Percentiles rank a stretch among this genome's conserved stretches.
phyloP scores from a whole-genome alignment of 1,140 invertebrate species.

The Achroia grisella region DNA sequence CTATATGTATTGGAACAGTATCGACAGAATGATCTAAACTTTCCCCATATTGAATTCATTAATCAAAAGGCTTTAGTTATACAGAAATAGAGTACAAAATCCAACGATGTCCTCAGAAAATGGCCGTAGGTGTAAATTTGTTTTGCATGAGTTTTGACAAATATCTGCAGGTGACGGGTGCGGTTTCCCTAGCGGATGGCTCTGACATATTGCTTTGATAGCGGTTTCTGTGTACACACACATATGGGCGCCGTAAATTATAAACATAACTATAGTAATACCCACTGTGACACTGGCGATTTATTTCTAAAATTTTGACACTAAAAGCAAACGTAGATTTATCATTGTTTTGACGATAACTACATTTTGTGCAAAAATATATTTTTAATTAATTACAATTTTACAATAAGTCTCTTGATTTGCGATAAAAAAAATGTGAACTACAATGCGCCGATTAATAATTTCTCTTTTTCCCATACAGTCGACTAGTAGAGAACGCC shows the following conservation, averaged over 20 bases:
- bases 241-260: slow-evolving; percentile 55
- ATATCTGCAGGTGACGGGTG: slow-evolving; percentile 65
- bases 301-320: too few species aligned
- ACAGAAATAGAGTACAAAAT: slow-evolving; percentile 20
- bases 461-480: too few species aligned
- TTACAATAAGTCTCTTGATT: too few species aligned
- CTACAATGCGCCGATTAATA: too few species aligned
- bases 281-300: neutral
- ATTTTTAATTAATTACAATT: too few species aligned
- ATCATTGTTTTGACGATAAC: too few species aligned
- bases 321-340: too few species aligned
- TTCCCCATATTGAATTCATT: neutral
- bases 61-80: slow-evolving; percentile 5
- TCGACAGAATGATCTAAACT: slow-evolving; percentile 20
- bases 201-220: slow-evolving; percentile 68
- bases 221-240: slow-evolving; percentile 42
- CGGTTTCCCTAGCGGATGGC: slow-evolving; percentile 55
- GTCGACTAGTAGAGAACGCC: too few species aligned
- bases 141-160: slow-evolving; percentile 57
- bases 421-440: too few species aligned
- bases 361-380: too few species aligned
- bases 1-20: slow-evolving; percentile 53
- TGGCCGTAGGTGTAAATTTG: slow-evolving; percentile 21
- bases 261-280: slow-evolving; percentile 15
- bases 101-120: neutral